Conservation (phyloP, 1,140 invertebrate species). For the Araneus ventricosus region DNA sequence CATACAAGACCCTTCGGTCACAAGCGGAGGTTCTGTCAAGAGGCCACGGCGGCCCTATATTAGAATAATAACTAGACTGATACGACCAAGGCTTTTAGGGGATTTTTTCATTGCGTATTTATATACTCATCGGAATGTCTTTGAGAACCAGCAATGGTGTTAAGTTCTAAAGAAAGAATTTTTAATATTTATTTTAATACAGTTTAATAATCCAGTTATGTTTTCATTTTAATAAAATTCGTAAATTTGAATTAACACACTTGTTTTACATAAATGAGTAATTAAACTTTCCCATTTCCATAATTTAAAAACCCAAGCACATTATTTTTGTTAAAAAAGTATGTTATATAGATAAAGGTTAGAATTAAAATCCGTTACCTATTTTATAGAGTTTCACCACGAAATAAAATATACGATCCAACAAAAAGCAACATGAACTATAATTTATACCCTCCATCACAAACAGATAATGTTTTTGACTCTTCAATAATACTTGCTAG, state of each 20-base stretch:
- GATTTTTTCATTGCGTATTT: no score
- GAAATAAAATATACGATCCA: neutral
- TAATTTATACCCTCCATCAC: neutral
- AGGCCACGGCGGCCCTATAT: no score
- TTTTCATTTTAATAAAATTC: neutral
- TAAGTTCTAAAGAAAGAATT: no score
- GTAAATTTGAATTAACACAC: neutral
- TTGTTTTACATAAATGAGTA: neutral
- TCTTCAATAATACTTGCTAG: constrained; percentile 5
- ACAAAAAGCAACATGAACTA: neutral
- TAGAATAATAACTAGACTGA: no score
- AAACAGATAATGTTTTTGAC: constrained; percentile 30
- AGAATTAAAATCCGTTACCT: neutral
- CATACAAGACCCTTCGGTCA: no score
- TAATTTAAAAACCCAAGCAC: neutral
- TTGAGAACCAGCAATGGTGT: no score
- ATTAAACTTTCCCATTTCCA: neutral
- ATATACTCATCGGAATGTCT: no score
- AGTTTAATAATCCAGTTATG: neutral
- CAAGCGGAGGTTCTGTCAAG: no score
- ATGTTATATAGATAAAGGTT: neutral
- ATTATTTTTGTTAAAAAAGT: no score
- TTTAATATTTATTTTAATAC: neutral
- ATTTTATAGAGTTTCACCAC: neutral
- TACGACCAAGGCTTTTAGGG: no score